Conservation (phyloP, 2,888 invertebrate genomes). For the Lutraria lutraria region DNA sequence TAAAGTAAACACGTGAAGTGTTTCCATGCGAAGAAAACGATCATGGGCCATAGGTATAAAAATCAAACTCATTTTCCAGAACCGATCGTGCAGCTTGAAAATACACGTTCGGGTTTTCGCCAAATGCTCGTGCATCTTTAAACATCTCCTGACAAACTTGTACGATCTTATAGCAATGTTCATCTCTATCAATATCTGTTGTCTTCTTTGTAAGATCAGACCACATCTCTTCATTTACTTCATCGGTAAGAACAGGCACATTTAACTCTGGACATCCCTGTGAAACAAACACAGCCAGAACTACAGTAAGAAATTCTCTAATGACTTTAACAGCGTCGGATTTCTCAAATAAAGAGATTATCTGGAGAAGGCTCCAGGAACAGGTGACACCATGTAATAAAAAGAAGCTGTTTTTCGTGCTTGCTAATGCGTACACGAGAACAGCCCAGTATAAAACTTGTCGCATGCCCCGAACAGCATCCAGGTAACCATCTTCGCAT, state of each 20-base stretch:
- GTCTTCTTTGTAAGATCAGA: constrained; percentile 32
- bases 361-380: constrained; percentile 56
- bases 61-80: constrained; percentile 24
- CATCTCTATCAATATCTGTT: constrained; percentile 50
- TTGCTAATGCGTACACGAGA: constrained; percentile 50
- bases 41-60: not conserved
- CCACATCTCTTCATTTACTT: constrained; percentile 46
- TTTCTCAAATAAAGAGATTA: constrained; percentile 50
- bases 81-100: constrained; percentile 44
- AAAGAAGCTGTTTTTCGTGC: constrained; percentile 62
- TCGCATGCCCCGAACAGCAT: constrained; percentile 36
- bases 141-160: constrained; percentile 63
- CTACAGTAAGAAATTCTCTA: constrained; percentile 48
- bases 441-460: constrained; percentile 50
- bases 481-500: constrained; percentile 36
- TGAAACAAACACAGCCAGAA: constrained; percentile 55
- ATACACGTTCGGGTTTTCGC: constrained; percentile 43
- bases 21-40: no score
- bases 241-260: not conserved
- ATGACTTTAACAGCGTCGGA: constrained; percentile 49
- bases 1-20: no score
- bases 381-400: constrained; percentile 68
- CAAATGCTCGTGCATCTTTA: constrained; percentile 13
- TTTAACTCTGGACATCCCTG: constrained; percentile 54
- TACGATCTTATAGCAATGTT: constrained; percentile 66